phyloP scores from a whole-genome alignment of 1,140 invertebrate genomes.

The Phortica variegata region DNA sequence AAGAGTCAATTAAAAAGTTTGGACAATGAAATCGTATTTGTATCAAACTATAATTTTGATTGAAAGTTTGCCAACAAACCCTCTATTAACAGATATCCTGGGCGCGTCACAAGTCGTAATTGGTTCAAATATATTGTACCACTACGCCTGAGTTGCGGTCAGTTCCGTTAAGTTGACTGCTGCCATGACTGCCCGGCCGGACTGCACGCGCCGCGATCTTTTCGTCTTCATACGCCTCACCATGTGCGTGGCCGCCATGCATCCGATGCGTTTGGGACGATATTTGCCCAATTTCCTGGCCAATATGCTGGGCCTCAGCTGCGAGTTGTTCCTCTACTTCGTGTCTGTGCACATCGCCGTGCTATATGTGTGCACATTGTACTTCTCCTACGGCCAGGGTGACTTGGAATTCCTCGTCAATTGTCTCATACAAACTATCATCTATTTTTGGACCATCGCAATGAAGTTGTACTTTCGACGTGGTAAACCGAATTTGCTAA shows the following conservation, averaged over 20 bases:
- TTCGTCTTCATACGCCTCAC: constrained; percentile 36
- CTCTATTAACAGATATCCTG: no score
- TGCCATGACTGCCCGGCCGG: no score
- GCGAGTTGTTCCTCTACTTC: constrained; percentile 40
- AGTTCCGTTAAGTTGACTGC: no score
- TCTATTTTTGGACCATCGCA: constrained; percentile 43
- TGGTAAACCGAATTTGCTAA: constrained; percentile 18
- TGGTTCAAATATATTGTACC: no score
- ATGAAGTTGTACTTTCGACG: constrained; percentile 49
- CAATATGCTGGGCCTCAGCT: constrained; percentile 12
- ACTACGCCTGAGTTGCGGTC: no score
- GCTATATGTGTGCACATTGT: constrained; percentile 38
- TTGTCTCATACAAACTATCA: constrained; percentile 45
- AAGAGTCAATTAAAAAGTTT: no score
- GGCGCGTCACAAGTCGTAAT: no score
- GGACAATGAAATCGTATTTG: no score
- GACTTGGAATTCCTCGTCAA: constrained; percentile 46
- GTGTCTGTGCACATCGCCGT: constrained; percentile 33
- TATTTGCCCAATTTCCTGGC: constrained; percentile 3
- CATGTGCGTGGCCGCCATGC: constrained; percentile 37
- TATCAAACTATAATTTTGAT: no score
- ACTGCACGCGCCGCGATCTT: constrained; percentile 29
- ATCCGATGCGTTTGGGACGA: constrained; percentile 24
- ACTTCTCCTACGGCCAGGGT: constrained; percentile 32
- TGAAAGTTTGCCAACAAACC: no score